Percentiles rank a stretch among this genome's conserved stretches.
Evolutionary conservation across 2,113 vertebrate genomes (phyloP).

Genomic region (Pogona vitticeps): DNA sequence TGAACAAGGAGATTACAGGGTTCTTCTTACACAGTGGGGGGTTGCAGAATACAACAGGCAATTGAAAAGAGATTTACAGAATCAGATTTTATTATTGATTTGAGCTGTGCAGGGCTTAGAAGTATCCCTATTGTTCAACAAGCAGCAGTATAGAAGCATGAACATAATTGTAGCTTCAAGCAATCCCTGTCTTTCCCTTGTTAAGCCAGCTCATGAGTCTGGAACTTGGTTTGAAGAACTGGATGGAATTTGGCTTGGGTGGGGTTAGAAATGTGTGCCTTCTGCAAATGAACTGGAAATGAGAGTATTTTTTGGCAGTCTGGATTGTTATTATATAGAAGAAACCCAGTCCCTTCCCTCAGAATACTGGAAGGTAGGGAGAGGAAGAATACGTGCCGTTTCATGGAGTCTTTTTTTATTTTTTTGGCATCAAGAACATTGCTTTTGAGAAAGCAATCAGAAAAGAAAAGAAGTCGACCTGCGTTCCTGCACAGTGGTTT

Average conservation of each 20-base stretch:
- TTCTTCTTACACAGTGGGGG: neutral
- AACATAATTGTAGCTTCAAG: neutral
- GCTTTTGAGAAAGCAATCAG: neutral
- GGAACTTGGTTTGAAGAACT: constrained; percentile 57
- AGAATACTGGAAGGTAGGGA: neutral
- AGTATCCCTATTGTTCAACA: neutral
- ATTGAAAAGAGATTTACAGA: neutral
- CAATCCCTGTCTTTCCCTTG: constrained; percentile 22
- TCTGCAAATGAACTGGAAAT: constrained; percentile 32
- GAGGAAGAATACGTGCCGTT: neutral
- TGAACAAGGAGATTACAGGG: neutral
- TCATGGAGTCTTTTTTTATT: neutral
- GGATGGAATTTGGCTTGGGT: constrained; percentile 54
- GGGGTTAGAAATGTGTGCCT: constrained; percentile 52
- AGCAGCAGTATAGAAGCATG: neutral
- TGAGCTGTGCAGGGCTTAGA: neutral
- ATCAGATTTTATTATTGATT: neutral
- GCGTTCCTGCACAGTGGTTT: neutral
- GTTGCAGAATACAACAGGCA: neutral
- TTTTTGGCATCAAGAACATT: neutral
- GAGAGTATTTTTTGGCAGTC: constrained; percentile 14
- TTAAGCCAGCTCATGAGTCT: constrained; percentile 61
- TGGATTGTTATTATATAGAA: neutral
- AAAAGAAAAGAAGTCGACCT: neutral
- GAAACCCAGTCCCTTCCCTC: neutral